A percentile compares a stretch with the other conserved stretches of the same genome.
Evolutionary conservation across 2,113 vertebrate species (phyloP).

Genomic region (Tetrao urogallus): DNA sequence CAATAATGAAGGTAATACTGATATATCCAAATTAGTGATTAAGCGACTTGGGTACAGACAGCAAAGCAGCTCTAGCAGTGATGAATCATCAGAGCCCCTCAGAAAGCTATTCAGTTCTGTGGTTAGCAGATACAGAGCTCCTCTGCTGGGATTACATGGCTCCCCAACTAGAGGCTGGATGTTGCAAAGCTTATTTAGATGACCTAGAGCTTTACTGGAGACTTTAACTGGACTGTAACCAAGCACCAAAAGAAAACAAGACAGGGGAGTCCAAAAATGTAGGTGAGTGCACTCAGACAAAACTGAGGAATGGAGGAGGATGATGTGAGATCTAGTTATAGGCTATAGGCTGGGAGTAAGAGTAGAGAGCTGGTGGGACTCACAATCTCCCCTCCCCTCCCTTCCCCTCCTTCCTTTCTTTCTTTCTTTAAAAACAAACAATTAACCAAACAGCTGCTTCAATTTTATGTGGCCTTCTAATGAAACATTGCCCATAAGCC

Average conservation of each 20-base stretch:
- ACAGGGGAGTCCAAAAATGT: not conserved
- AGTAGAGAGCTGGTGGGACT: not conserved
- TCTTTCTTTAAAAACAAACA: not conserved
- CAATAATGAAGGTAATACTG: not conserved
- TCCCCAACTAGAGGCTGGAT: not conserved
- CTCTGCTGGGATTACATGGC: not conserved
- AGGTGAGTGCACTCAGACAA: not conserved
- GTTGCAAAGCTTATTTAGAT: not conserved
- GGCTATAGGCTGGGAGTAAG: not conserved
- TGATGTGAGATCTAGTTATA: not conserved
- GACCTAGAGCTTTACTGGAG: not conserved
- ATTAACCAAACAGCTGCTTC: not conserved
- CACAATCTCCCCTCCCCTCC: no score
- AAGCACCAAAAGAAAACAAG: not conserved
- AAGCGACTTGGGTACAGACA: not conserved
- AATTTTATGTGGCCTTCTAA: not conserved
- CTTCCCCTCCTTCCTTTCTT: no score
- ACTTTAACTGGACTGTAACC: not conserved
- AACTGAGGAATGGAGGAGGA: not conserved
- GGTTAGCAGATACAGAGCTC: not conserved
- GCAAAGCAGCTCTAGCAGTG: not conserved
- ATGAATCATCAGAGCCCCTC: rapidly evolving
- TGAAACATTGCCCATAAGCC: not conserved
- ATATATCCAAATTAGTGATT: not conserved
- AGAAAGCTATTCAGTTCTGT: not conserved